phyloP scores from a whole-genome alignment of 2,888 invertebrate species.

The Pterostichus madidus region DNA sequence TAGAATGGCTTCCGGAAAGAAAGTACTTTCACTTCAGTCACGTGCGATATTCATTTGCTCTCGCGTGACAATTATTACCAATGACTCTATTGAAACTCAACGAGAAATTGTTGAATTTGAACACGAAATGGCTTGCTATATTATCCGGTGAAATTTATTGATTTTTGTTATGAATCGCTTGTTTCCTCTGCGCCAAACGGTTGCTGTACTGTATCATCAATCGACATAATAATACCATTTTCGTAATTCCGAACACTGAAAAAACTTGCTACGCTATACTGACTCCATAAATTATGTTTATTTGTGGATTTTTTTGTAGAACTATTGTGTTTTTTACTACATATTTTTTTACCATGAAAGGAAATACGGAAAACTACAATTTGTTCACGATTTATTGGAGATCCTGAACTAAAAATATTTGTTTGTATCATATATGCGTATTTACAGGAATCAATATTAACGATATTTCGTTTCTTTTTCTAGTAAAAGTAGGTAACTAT shows the following conservation, averaged over 20 bases:
- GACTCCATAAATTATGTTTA: slow-evolving; percentile 43
- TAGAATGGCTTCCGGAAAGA: slow-evolving; percentile 33
- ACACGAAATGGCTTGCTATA: slow-evolving; percentile 39
- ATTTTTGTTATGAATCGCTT: slow-evolving; percentile 49
- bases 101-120: slow-evolving; percentile 50
- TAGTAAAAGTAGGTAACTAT: no score
- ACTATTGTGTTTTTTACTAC: slow-evolving; percentile 28
- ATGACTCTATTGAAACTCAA: slow-evolving; percentile 55
- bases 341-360: slow-evolving; percentile 8
- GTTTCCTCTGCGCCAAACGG: slow-evolving; percentile 41
- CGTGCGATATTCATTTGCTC: slow-evolving; percentile 53
- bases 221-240: slow-evolving; percentile 44
- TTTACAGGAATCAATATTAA: no score
- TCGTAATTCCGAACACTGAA: slow-evolving; percentile 35
- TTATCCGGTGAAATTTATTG: slow-evolving; percentile 40
- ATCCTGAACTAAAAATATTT: background rate
- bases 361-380: slow-evolving; percentile 35
- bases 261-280: slow-evolving; percentile 13
- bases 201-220: slow-evolving; percentile 42
- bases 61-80: slow-evolving; percentile 59
- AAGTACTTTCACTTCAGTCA: slow-evolving; percentile 45
- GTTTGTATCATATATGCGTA: no score
- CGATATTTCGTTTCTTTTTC: no score
- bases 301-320: slow-evolving; percentile 9
- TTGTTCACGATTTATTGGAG: slow-evolving; percentile 9